Base-by-base conservation (phyloP, 2,113 vertebrate genomes). In the Mixornis gularis region DNA sequence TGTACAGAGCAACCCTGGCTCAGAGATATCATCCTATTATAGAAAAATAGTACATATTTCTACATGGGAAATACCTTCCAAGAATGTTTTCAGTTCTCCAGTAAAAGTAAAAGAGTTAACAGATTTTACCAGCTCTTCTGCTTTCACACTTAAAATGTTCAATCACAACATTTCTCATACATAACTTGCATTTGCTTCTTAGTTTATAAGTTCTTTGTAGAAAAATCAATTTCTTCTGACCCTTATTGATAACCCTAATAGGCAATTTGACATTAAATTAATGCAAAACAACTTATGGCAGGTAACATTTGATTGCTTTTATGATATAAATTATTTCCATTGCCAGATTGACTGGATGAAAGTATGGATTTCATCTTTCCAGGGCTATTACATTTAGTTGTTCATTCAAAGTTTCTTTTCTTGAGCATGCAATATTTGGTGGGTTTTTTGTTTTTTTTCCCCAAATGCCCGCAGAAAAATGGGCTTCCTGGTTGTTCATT, bases 391-490 rank as follows among this genome's bases (percentile, higher is more conserved):
- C 8, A 44, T 74, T 83, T 72, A 80, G 17, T 51, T 53, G 43
- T 21, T 85, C 21, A 69, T 26, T 53, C 41, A 12, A 66, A 69
- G 17, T 62, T 49, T 77, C 26, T 86, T 83, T 73, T 34, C 38
- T 53, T 66, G 36, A 80, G 3, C 10, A n/a, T 6, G 13, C 34
- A 76, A 66, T 49, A 40, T 69, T 85, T 89, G 13, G 21, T 55
- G n/a, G 16, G 0, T 3, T 2, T 2, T 38, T 10, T 4, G 30
- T 41, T 12, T 6, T 5, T 34, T 60, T 68, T 72, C 21, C 3
- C 4, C 9, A 83, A 73, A 62, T 41, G 10, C 22, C 49, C 12
- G 64, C 51, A 72, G 9, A 4, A 90, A 76, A 92, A 49, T 2
- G 17, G 24, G 34, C 44, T 89, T 56, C 22, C 30, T 80, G 17